Percentiles rank a stretch among this genome's conserved stretches.
Conservation (phyloP, 1,140 invertebrate genomes). For the Zophobas morio region DNA sequence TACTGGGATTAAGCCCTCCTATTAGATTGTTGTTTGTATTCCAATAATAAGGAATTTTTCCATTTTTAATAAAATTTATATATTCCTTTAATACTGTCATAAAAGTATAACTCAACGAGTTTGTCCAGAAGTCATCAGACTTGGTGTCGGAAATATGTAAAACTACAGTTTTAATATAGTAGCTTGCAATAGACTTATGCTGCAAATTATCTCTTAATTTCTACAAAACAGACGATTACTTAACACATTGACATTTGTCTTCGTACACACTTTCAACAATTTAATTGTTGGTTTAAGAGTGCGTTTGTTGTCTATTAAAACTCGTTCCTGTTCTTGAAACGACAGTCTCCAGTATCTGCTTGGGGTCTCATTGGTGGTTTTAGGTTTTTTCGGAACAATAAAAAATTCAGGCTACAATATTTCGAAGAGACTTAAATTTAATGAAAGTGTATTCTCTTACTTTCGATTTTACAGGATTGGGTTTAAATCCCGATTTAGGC, state of each 20-base stretch:
- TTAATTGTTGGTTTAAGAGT: conserved; percentile 59
- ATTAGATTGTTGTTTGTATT: conserved; percentile 41
- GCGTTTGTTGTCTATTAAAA: conserved; percentile 53
- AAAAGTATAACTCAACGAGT: conserved; percentile 67
- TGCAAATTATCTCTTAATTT: conserved; percentile 68
- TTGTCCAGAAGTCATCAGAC: conserved; percentile 66
- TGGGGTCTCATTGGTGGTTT: conserved; percentile 1
- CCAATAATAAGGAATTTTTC: conserved; percentile 38
- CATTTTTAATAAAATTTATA: not conserved
- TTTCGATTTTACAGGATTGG: conserved; percentile 46
- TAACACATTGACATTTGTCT: conserved; percentile 1
- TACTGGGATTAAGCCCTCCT: not conserved
- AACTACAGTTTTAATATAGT: conserved; percentile 71
- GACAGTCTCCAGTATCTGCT: conserved; percentile 62
- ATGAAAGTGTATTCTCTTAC: not conserved
- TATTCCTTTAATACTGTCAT: conserved; percentile 56
- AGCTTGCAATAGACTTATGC: conserved; percentile 69
- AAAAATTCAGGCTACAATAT: conserved; percentile 57
- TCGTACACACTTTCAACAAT: conserved; percentile 59
- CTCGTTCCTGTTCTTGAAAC: conserved; percentile 63
- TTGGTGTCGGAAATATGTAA: conserved; percentile 66
- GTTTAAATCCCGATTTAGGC: conserved; percentile 55
- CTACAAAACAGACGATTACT: conserved; percentile 60
- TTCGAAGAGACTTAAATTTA: not conserved
- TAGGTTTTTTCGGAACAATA: conserved; percentile 63